A percentile compares a stretch with the other conserved stretches of the same genome.
Conservation (phyloP, 2,888 invertebrate species). For the Microdon myrmicae region DNA sequence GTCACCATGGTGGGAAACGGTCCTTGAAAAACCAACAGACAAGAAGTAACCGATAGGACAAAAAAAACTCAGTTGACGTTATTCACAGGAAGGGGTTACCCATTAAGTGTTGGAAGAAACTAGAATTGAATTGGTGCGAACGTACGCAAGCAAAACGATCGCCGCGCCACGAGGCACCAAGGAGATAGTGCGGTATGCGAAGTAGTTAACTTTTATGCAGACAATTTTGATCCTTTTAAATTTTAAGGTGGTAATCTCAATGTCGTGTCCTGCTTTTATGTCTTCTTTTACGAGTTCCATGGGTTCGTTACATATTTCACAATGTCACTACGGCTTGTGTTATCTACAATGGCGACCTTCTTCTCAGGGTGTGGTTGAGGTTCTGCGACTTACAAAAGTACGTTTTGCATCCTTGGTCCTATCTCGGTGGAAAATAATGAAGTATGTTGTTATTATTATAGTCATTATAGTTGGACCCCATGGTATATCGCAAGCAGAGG, state of each 20-base stretch:
- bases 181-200: too few species aligned
- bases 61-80: conserved; percentile 11
- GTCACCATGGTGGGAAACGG: neutral
- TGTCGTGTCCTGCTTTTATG: conserved; percentile 28
- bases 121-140: too few species aligned
- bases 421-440: neutral
- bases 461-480: conserved; percentile 11
- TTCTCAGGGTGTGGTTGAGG: conserved; percentile 4
- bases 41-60: neutral
- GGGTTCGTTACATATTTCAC: conserved; percentile 18
- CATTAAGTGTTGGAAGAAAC: too few species aligned
- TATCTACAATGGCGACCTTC: neutral
- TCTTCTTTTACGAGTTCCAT: conserved; percentile 26
- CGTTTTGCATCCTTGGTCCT: too few species aligned
- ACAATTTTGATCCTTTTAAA: conserved; percentile 52
- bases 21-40: conserved; percentile 2
- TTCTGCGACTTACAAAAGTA: neutral
- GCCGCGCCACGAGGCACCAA: too few species aligned
- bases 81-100: neutral
- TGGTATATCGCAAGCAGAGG: neutral
- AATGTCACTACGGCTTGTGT: conserved; percentile 10
- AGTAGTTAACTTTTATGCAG: conserved; percentile 47
- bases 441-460: conserved; percentile 1
- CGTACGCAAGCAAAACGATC: too few species aligned
- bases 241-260: conserved; percentile 50